Base-by-base conservation (phyloP, 2,113 vertebrate species). In the Oncorhynchus tshawytscha region DNA sequence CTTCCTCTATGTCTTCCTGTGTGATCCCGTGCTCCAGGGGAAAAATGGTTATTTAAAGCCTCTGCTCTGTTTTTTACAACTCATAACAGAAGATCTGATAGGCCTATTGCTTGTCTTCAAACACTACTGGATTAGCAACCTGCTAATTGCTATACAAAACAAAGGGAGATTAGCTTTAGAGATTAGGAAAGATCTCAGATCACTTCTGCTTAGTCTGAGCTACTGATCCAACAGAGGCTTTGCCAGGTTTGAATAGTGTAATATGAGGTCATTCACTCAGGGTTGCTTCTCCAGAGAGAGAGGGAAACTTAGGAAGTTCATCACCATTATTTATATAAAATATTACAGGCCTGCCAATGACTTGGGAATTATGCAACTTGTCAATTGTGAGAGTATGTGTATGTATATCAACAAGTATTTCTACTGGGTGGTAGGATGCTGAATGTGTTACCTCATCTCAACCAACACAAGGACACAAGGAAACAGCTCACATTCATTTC, bases 101-200 rank as follows among this genome's bases (percentile, higher is more conserved):
- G 39, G 39, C 39, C 39, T 45, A 6, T 34, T 20, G 48, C 25
- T 54, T 54, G 49, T 54, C 48, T 49, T 71, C 48, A 45, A 45
- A 51, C 25, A 54, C 64, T 27, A 78, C 48, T 16, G 54, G 60
- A 70, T 70, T 72, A 76, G 67, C 24, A 49, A 27, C 48, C 9
- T 64, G 39, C 54, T 79, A 68, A 72, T 74, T 68, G 29, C 34
- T 48, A 15, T 29, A n/a, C 73, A 72, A 70, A 65, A 67, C n/a
- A 78, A 48, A 67, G 39, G 51, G 20, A 20, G 72, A 81, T 78
- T 76, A 75, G 62, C 22, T 11, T 73, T 24, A 5, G 39, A 48
- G 6, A 18, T 75, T 48, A 27, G 13, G 54, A 20, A 72, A 67
- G 20, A 72, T 45, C 0, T 45, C 22, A 25, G 62, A 64, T 64